Conservation (phyloP, 2,797 vertebrate genomes). For the Myripristis murdjan region DNA sequence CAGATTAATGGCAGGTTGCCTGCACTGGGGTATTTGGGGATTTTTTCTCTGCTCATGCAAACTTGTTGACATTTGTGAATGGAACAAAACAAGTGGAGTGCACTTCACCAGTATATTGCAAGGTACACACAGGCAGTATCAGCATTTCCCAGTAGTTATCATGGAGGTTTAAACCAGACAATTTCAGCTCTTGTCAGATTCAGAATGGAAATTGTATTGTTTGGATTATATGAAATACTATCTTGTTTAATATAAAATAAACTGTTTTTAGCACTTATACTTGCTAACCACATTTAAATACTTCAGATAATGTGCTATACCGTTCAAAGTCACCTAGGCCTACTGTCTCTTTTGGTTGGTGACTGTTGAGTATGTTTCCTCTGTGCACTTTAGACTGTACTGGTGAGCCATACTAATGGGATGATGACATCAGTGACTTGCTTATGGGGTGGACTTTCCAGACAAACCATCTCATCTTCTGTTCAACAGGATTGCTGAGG, state of each 20-base stretch:
- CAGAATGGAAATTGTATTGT: not conserved
- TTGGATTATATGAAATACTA: not conserved
- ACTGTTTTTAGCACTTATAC: not conserved
- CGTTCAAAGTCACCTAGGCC: slow-evolving; percentile 5
- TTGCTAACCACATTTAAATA: not conserved
- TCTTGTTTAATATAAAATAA: no score
- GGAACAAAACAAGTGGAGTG: slow-evolving; percentile 18
- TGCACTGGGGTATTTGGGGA: slow-evolving; percentile 2
- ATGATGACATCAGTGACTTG: slow-evolving; percentile 18
- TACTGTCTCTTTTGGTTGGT: slow-evolving; percentile 5
- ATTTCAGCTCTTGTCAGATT: slow-evolving; percentile 4
- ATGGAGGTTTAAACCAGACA: not conserved
- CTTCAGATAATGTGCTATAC: not conserved
- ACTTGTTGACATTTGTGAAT: slow-evolving; percentile 45
- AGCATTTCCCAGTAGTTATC: not conserved
- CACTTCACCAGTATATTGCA: slow-evolving; percentile 1
- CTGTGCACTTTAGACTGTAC: not conserved
- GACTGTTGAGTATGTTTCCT: slow-evolving; percentile 5
- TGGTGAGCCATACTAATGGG: not conserved
- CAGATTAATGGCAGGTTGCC: slow-evolving; percentile 45
- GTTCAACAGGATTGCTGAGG: slow-evolving; percentile 20
- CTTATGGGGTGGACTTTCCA: slow-evolving; percentile 32
- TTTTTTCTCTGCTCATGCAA: slow-evolving; percentile 6
- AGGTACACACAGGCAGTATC: not conserved
- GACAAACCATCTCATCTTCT: slow-evolving; percentile 13